phyloP scores from a whole-genome alignment of 2,797 vertebrate genomes.

The Peromyscus attwateri region DNA sequence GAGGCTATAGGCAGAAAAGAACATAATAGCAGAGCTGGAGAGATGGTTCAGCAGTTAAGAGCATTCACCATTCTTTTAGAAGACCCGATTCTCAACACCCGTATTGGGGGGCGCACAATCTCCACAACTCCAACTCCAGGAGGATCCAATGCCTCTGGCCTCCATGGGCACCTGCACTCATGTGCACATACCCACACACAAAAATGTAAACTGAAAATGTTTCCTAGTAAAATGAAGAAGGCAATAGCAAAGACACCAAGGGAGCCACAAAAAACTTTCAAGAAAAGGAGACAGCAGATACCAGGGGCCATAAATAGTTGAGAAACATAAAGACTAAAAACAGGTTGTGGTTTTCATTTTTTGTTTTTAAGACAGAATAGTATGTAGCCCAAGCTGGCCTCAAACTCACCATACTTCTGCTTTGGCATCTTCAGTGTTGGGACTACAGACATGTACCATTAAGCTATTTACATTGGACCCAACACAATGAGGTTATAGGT shows the following conservation, averaged over 20 bases:
- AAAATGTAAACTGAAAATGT: background rate
- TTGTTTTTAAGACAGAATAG: background rate
- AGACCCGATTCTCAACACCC: background rate
- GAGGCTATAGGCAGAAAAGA: conserved; percentile 35
- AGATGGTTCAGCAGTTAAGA: background rate
- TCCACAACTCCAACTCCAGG: background rate
- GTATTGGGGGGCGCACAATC: background rate
- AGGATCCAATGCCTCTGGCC: background rate
- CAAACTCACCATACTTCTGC: background rate
- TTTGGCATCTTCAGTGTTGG: background rate
- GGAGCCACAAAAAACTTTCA: background rate
- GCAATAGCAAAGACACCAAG: background rate
- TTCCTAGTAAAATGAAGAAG: background rate
- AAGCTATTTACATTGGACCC: background rate
- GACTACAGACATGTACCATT: background rate
- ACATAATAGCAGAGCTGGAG: background rate
- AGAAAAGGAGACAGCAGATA: background rate
- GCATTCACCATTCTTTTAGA: background rate
- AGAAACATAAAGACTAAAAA: background rate
- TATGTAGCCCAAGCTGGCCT: background rate
- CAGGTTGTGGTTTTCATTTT: background rate
- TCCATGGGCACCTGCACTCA: background rate
- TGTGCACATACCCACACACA: too few relatives aligned
- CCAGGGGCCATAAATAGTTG: background rate
- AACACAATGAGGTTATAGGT: background rate